Percentiles rank a stretch among this genome's conserved stretches.
Evolutionary conservation across 1,140 invertebrate species (phyloP).

Genomic region (Eurosta solidaginis): DNA sequence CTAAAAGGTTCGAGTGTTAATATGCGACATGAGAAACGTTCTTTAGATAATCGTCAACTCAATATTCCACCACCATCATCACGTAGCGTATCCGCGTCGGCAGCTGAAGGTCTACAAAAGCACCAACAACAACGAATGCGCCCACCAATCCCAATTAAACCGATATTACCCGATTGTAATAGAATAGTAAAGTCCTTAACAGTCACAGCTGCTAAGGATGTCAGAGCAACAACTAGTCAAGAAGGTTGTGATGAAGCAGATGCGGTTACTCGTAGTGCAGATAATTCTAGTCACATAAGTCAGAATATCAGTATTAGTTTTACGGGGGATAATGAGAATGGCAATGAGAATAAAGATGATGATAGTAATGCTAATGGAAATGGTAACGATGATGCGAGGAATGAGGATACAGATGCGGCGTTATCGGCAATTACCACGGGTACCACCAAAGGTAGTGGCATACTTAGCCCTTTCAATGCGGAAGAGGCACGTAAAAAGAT

Average conservation of each 20-base stretch:
- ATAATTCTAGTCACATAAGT: constrained; percentile 22
- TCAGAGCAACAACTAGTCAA: neutral
- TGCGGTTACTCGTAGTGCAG: neutral
- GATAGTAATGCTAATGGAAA: neutral
- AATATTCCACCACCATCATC: neutral
- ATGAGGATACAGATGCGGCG: constrained; percentile 60
- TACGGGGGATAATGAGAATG: neutral
- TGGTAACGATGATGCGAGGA: neutral
- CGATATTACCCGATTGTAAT: constrained; percentile 42
- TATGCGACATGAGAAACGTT: neutral
- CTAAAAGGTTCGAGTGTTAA: constrained; percentile 72
- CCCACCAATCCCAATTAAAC: constrained; percentile 46
- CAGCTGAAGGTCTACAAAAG: constrained; percentile 37
- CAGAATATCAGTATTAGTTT: neutral
- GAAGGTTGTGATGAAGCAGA: constrained; percentile 21
- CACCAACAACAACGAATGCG: constrained; percentile 39
- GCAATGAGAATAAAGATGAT: constrained; percentile 22
- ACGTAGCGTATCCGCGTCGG: constrained; percentile 34
- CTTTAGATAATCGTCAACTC: neutral
- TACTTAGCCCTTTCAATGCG: constrained; percentile 88
- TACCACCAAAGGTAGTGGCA: constrained; percentile 61
- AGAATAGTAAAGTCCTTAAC: constrained; percentile 45
- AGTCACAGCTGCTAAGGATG: constrained; percentile 31
- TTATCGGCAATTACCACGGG: constrained; percentile 50
- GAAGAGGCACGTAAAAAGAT: constrained; percentile 95